Evolutionary conservation across 2,113 vertebrate species (phyloP).

Genomic region (Leptobrachium leishanense): DNA sequence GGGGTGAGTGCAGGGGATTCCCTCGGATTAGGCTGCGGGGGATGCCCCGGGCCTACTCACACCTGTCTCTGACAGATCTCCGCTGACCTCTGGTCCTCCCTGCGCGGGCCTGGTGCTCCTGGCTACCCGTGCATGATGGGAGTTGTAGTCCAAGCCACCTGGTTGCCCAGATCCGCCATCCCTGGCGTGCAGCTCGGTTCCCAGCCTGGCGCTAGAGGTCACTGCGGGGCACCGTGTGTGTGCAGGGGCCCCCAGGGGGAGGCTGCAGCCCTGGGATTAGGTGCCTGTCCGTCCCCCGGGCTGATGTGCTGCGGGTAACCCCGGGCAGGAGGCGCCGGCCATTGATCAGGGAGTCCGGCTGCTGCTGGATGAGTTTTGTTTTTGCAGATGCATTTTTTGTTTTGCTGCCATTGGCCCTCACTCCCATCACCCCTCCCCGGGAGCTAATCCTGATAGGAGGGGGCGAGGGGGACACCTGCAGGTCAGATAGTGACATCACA

Average conservation of each 20-base stretch:
- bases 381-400: not conserved
- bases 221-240: too few species aligned
- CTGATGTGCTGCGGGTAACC: not conserved
- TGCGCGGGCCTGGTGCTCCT: too few species aligned
- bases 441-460: not conserved
- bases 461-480: not conserved
- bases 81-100: not conserved
- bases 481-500: not conserved
- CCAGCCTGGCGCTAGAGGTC: too few species aligned
- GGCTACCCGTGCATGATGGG: too few species aligned
- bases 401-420: not conserved
- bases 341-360: not conserved
- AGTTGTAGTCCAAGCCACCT: too few species aligned
- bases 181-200: too few species aligned
- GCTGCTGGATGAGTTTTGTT: not conserved
- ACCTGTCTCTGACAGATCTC: too few species aligned
- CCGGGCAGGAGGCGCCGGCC: not conserved
- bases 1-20: conserved; percentile 68
- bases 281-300: not conserved
- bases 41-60: not conserved
- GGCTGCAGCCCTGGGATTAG: not conserved
- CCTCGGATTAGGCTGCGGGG: not conserved
- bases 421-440: not conserved
- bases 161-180: too few species aligned
- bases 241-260: not conserved